Evolutionary conservation across 64 coral and sea anemone genomes (phyloP).

Genomic region (Montipora sp.): DNA sequence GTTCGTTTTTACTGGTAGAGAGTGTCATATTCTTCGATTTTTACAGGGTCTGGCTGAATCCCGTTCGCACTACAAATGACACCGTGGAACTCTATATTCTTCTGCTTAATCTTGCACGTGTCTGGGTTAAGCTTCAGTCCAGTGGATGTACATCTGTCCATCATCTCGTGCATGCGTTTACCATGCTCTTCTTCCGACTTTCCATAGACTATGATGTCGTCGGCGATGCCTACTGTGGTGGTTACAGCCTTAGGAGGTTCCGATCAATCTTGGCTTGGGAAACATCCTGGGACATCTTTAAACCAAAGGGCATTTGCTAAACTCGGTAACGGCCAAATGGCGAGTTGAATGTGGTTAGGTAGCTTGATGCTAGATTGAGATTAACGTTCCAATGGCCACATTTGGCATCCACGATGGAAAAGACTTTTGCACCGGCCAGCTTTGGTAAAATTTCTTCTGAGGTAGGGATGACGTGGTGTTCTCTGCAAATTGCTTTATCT

Average conservation of each 20-base stretch:
- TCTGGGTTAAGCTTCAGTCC: slow-evolving; percentile 66
- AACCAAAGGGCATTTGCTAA: slow-evolving; percentile 47
- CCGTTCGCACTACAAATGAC: slow-evolving; percentile 31
- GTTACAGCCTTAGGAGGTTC: slow-evolving; percentile 17
- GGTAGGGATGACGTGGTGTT: slow-evolving; percentile 58
- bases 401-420: slow-evolving; percentile 26
- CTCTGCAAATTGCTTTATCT: slow-evolving; percentile 4
- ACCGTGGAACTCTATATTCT: neutral
- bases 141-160: slow-evolving; percentile 6
- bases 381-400: too few species aligned
- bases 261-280: slow-evolving; percentile 19
- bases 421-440: slow-evolving; percentile 55
- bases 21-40: slow-evolving; percentile 20
- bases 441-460: slow-evolving; percentile 61
- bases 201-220: slow-evolving; percentile 58
- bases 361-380: neutral
- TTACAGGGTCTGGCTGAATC: neutral
- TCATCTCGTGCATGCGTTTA: neutral
- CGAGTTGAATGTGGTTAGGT: slow-evolving; percentile 53
- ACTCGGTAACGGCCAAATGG: slow-evolving; percentile 42
- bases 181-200: slow-evolving; percentile 57
- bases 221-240: slow-evolving; percentile 7
- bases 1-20: neutral
- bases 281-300: neutral
- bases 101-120: slow-evolving; percentile 65